Percentiles rank a stretch among this genome's conserved stretches.
Evolutionary conservation across 2,888 invertebrate genomes (phyloP).

Genomic region (Leptinotarsa juncta): DNA sequence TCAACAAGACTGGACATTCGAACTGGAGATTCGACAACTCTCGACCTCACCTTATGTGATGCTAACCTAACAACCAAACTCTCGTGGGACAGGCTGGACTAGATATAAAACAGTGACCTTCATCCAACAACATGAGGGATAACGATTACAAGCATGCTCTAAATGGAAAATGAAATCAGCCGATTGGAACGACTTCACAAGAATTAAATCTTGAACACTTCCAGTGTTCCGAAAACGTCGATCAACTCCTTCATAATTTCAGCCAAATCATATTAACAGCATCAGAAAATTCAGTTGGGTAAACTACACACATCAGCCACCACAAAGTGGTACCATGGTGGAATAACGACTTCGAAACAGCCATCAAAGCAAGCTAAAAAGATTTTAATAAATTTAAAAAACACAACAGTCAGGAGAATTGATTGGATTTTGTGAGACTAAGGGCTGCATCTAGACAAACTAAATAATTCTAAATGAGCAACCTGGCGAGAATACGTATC

Average conservation of each 20-base stretch:
- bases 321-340: neutral
- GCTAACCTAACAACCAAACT: neutral
- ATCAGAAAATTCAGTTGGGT: neutral
- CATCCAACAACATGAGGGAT: neutral
- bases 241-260: neutral
- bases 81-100: neutral
- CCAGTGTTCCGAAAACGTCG: neutral
- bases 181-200: neutral
- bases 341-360: neutral
- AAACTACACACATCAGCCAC: neutral
- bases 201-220: neutral
- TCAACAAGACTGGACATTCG: neutral
- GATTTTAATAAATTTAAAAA: neutral
- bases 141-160: neutral
- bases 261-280: neutral
- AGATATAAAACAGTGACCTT: neutral
- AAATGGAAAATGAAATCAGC: neutral
- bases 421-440: conserved; percentile 15
- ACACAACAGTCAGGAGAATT: neutral
- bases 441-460: conserved; percentile 7
- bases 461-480: no score
- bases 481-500: conserved; percentile 35
- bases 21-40: neutral
- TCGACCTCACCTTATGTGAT: neutral
- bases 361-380: neutral